Evolutionary conservation across 2,113 vertebrate species (phyloP).

Genomic region (Brachirus orientalis): DNA sequence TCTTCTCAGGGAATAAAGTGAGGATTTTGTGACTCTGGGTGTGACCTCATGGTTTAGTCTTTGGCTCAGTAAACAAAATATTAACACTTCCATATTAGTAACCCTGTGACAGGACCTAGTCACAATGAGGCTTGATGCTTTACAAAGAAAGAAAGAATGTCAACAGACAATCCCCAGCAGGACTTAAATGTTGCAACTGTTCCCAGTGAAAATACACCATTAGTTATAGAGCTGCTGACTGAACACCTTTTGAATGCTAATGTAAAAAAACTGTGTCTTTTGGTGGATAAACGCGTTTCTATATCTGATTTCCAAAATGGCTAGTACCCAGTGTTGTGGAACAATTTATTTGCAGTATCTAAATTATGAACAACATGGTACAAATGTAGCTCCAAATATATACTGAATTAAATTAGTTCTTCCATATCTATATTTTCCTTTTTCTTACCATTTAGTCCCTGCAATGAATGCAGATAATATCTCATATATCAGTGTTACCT

Average conservation of each 20-base stretch:
- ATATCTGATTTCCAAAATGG: neutral
- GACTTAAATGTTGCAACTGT: constrained; percentile 17
- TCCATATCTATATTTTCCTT: too few species aligned
- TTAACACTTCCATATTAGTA: constrained; percentile 44
- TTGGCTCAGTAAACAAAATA: constrained; percentile 32
- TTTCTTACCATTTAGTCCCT: too few species aligned
- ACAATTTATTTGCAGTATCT: too few species aligned
- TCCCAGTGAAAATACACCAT: neutral
- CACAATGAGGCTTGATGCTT: constrained; percentile 19
- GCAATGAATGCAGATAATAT: too few species aligned
- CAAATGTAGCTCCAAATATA: too few species aligned
- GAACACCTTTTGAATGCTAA: constrained; percentile 13
- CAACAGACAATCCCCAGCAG: constrained; percentile 23
- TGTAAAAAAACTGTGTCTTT: neutral
- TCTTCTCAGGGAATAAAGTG: constrained; percentile 4
- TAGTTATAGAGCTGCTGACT: constrained; percentile 23
- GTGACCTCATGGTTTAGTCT: constrained; percentile 14
- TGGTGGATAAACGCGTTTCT: neutral
- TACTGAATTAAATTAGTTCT: too few species aligned
- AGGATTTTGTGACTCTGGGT: constrained; percentile 12
- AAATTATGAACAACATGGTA: too few species aligned
- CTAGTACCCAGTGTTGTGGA: too few species aligned
- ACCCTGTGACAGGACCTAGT: constrained; percentile 25
- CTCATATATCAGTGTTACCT: too few species aligned
- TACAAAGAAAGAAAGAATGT: constrained; percentile 35